Base-by-base conservation (phyloP, 2,888 invertebrate genomes). In the Dynastes tityus region DNA sequence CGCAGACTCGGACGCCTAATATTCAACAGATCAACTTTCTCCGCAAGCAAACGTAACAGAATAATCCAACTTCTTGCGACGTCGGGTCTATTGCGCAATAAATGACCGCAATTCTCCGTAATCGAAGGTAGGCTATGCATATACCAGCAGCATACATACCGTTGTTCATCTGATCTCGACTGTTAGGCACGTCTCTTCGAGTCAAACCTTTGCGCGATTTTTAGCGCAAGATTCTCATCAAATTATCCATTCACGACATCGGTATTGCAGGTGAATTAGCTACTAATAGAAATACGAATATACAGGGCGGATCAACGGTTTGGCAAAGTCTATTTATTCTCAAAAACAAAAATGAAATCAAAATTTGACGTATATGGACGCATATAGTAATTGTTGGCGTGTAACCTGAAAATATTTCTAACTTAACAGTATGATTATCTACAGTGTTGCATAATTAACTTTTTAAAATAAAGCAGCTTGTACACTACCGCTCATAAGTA, bases 11-110 rank as follows among this genome's bases (percentile, higher is more conserved):
- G n/a, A 55, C 53, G 71, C n/a, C 70, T 71, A 71, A 71, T 71
- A 55, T 55, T 71, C 55, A n/a, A 71, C 71, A 71, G 71, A 71
- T 71, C 58, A 71, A 71, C 71, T 71, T 71, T 71, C 71, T 71
- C 71, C 37, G 37, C 37, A 16, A 55, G 58, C 71, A 53, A 71
- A 71, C 58, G 71, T 71, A 71, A 71, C 55, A 37, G 55, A 71
- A 68, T 40, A 71, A 40, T 37, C 49, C 9, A 32, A 27, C 29
- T 51, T 13, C 29, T 70, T 51, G 27, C 71, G 71, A 71, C 16
- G 55, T 32, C 32, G 53, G 13, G 53, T 53, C n/a, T n/a, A 40
- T 71, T 71, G 55, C 29, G 55, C 32, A 71, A 71, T 58, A 16
- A 37, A 0, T 71, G 71, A 58, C 71, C 71, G 71, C 71, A 55